Conservation (phyloP, 2,113 vertebrate genomes). For the Zingel zingel region DNA sequence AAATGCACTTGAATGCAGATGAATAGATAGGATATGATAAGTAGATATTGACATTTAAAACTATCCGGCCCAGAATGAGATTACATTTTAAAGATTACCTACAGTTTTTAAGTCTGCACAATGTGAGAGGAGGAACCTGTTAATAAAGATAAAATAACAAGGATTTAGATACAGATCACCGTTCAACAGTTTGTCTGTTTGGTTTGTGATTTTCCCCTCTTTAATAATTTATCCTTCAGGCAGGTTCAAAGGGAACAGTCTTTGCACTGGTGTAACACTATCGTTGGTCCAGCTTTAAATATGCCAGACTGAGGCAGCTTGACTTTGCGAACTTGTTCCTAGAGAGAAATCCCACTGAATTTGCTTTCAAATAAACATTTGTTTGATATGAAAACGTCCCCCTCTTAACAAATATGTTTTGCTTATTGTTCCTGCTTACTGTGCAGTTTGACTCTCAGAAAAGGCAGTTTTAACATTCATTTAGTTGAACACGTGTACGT, state of each 20-base stretch:
- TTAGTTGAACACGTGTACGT: no score
- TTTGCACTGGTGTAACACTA: background rate
- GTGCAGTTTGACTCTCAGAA: background rate
- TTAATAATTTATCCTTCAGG: slow-evolving; percentile 23
- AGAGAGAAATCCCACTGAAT: background rate
- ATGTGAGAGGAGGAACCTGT: background rate
- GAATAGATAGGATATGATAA: no score
- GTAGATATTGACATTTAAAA: background rate
- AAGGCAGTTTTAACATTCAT: no score
- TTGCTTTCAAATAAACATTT: background rate
- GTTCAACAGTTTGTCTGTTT: background rate
- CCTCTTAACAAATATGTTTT: background rate
- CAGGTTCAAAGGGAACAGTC: background rate
- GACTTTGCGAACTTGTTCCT: background rate
- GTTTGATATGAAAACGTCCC: background rate
- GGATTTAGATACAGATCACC: background rate
- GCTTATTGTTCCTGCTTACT: background rate
- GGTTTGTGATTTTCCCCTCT: slow-evolving; percentile 22
- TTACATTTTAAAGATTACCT: background rate
- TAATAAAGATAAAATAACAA: no score
- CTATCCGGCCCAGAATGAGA: no score
- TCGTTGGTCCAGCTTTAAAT: background rate
- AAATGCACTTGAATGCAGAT: background rate
- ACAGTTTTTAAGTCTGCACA: background rate
- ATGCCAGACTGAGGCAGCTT: background rate